phyloP scores from a whole-genome alignment of 2,113 vertebrate genomes.

The Ammodytes marinus region DNA sequence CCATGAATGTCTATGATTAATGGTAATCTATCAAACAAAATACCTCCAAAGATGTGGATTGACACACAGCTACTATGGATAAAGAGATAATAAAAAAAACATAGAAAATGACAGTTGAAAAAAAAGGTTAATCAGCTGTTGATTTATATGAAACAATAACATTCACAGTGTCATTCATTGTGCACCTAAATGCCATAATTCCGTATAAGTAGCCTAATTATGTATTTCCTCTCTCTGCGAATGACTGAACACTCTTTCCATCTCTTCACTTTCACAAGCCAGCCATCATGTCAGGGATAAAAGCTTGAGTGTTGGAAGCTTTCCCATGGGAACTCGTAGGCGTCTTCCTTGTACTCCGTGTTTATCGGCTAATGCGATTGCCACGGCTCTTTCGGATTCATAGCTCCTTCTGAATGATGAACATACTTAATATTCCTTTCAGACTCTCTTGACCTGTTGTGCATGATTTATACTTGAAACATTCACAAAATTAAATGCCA shows the following conservation, averaged over 20 bases:
- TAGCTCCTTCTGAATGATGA: slow-evolving; percentile 61
- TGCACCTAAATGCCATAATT: neutral
- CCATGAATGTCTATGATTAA: neutral
- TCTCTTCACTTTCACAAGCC: slow-evolving; percentile 44
- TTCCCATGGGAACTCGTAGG: slow-evolving; percentile 66
- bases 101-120: neutral
- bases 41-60: neutral
- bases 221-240: neutral
- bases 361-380: slow-evolving; percentile 75
- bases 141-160: neutral
- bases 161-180: neutral
- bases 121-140: neutral
- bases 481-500: slow-evolving; percentile 18
- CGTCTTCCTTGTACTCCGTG: slow-evolving; percentile 63
- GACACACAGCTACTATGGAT: neutral
- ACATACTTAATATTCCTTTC: slow-evolving; percentile 64
- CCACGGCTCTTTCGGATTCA: slow-evolving; percentile 55
- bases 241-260: slow-evolving; percentile 16
- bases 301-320: slow-evolving; percentile 70
- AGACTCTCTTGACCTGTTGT: slow-evolving; percentile 50
- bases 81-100: neutral
- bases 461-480: slow-evolving; percentile 41
- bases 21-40: neutral
- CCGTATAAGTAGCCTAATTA: slow-evolving; percentile 1
- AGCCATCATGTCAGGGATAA: slow-evolving; percentile 51